phyloP scores from a whole-genome alignment of 92 coral and sea anemone genomes.

The Porites rus region DNA sequence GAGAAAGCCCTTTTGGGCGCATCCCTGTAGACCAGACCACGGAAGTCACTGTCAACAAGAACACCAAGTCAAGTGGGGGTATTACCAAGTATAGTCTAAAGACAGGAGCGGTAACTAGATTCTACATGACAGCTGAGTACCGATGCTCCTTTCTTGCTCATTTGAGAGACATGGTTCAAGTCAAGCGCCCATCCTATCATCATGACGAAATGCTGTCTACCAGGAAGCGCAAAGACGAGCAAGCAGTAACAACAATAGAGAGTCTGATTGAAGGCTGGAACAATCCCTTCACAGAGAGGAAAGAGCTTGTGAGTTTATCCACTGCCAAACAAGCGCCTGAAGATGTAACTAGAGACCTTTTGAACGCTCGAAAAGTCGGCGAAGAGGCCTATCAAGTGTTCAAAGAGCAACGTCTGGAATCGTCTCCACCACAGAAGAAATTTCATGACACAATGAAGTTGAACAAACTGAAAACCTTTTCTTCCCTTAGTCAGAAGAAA shows the following conservation, averaged over 20 bases:
- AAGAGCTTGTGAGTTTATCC: conserved; percentile 47
- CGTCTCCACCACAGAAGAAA: conserved; percentile 41
- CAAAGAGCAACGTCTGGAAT: conserved; percentile 9
- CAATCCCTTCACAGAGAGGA: conserved; percentile 51
- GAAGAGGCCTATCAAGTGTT: conserved; percentile 33
- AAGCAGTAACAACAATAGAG: conserved; percentile 63
- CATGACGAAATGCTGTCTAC: conserved; percentile 59
- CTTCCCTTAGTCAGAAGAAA: conserved; percentile 45
- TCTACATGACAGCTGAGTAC: conserved; percentile 70
- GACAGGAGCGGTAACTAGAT: conserved; percentile 64
- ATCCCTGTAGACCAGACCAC: conserved; percentile 62
- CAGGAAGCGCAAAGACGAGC: conserved; percentile 55
- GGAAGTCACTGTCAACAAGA: conserved; percentile 55
- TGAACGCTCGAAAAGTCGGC: conserved; percentile 34
- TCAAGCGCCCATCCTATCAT: conserved; percentile 38
- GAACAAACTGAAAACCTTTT: conserved; percentile 63
- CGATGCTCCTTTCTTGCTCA: conserved; percentile 17
- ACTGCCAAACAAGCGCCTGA: conserved; percentile 63
- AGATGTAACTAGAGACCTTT: background rate
- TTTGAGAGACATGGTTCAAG: conserved; percentile 53
- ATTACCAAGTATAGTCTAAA: conserved; percentile 34
- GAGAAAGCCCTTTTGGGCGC: conserved; percentile 56
- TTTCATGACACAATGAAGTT: conserved; percentile 45
- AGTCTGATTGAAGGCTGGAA: conserved; percentile 62
- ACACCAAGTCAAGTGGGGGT: conserved; percentile 38